These are phyloP conservation scores for Platerodrilus igneus DNA, from an alignment of 2,888 invertebrate genomes.

Conservation along the genomic window DNA sequence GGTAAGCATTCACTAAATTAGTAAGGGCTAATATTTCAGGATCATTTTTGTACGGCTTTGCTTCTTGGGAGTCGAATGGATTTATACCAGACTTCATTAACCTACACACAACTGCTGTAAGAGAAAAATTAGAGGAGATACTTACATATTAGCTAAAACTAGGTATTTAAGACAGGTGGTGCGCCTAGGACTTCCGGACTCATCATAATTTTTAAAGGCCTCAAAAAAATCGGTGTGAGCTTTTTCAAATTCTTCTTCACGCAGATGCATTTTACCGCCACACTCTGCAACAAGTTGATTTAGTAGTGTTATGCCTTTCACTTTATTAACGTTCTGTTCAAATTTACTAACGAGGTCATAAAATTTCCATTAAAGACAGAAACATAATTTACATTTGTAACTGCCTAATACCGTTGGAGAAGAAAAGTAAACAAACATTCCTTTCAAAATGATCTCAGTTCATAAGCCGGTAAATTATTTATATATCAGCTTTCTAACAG, in stretches of 20 bases:
- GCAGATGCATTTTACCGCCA: conserved; percentile 98
- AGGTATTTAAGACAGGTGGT: conserved; percentile 97
- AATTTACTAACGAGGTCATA: too few relatives aligned
- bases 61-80: conserved; percentile 99
- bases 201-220: conserved; percentile 99
- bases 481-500: too few relatives aligned
- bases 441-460: too few relatives aligned
- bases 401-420: too few relatives aligned
- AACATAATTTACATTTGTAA: too few relatives aligned
- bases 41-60: conserved; percentile 99
- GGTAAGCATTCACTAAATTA: conserved; percentile 93
- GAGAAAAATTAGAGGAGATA: conserved; percentile 34
- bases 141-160: conserved; percentile 96
- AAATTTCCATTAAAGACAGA: too few relatives aligned
- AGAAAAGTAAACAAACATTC: too few relatives aligned
- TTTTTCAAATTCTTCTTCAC: conserved; percentile 97
- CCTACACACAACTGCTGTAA: conserved; percentile 51
- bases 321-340: too few relatives aligned
- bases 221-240: conserved; percentile 99
- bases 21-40: conserved; percentile 99
- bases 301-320: conserved; percentile 5
- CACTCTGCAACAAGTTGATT: conserved; percentile 69
- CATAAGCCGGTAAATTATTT: too few relatives aligned
- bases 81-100: conserved; percentile 99
- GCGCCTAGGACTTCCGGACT: conserved; percentile 93